Evolutionary conservation across 2,888 invertebrate genomes (phyloP).

Genomic region (Panorpa germanica): DNA sequence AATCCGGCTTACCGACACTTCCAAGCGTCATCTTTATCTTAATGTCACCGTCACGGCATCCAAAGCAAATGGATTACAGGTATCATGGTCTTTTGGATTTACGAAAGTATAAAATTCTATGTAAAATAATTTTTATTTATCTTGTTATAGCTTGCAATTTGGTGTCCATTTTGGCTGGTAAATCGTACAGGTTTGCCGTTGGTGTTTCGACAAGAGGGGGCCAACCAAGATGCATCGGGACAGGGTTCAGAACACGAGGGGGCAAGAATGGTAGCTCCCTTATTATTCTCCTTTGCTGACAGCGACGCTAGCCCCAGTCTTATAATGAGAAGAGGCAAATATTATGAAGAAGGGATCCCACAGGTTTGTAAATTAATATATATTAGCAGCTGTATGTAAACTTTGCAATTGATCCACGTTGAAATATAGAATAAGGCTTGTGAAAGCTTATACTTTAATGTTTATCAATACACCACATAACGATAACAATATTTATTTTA

Average conservation of each 20-base stretch:
- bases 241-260: constrained; percentile 91
- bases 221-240: constrained; percentile 57
- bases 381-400: too few species aligned
- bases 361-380: too few species aligned
- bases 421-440: too few species aligned
- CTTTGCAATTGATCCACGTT: too few species aligned
- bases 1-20: constrained; percentile 55
- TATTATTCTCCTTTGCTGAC: constrained; percentile 87
- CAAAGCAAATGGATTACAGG: constrained; percentile 42
- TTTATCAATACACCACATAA: too few species aligned
- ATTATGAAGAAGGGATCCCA: too few species aligned
- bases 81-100: constrained; percentile 15
- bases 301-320: constrained; percentile 66
- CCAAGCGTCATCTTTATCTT: constrained; percentile 54
- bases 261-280: constrained; percentile 78
- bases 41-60: constrained; percentile 41
- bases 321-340: constrained; percentile 62
- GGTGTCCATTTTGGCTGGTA: constrained; percentile 85
- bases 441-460: too few species aligned
- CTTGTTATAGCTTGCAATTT: constrained; percentile 41
- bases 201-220: constrained; percentile 81
- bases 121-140: constrained; percentile 1
- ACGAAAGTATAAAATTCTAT: too few species aligned
- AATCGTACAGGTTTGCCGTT: constrained; percentile 93
- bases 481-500: constrained; percentile 15